phyloP scores from a whole-genome alignment of 2,888 invertebrate species.

The Limenitis camilla region DNA sequence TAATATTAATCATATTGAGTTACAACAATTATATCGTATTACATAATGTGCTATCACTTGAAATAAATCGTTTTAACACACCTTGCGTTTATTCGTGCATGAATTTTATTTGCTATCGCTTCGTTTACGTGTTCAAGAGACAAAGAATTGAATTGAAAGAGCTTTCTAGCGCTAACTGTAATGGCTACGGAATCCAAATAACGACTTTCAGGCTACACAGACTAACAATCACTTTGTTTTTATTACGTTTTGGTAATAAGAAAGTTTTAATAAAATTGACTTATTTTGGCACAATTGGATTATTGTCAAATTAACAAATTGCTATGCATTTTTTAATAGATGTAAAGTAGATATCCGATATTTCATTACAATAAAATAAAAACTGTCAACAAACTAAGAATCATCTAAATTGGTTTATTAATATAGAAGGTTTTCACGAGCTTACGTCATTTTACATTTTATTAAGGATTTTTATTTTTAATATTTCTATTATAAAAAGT shows the following conservation, averaged over 20 bases:
- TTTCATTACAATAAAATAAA: too few relatives aligned
- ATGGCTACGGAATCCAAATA: conserved; percentile 11
- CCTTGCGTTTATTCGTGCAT: not conserved
- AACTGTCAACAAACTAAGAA: too few relatives aligned
- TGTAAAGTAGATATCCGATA: too few relatives aligned
- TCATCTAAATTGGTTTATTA: too few relatives aligned
- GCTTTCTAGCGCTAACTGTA: conserved; percentile 8
- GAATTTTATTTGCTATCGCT: conserved; percentile 5
- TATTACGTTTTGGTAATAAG: not conserved
- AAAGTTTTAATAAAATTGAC: not conserved
- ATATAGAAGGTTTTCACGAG: too few relatives aligned
- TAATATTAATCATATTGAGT: too few relatives aligned
- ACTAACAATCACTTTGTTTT: conserved; percentile 2
- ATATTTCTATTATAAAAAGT: too few relatives aligned
- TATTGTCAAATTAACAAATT: not conserved
- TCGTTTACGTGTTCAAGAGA: conserved; percentile 6
- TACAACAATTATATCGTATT: too few relatives aligned
- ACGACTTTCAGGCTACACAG: conserved; percentile 3
- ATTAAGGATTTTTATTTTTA: too few relatives aligned
- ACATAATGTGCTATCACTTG: not conserved
- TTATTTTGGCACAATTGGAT: not conserved
- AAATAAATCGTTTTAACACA: not conserved
- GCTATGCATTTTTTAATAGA: not conserved
- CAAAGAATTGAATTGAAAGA: conserved; percentile 4
- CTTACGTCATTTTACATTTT: too few relatives aligned